phyloP scores from a whole-genome alignment of 2,113 vertebrate species.

The Leptobrachium leishanense region DNA sequence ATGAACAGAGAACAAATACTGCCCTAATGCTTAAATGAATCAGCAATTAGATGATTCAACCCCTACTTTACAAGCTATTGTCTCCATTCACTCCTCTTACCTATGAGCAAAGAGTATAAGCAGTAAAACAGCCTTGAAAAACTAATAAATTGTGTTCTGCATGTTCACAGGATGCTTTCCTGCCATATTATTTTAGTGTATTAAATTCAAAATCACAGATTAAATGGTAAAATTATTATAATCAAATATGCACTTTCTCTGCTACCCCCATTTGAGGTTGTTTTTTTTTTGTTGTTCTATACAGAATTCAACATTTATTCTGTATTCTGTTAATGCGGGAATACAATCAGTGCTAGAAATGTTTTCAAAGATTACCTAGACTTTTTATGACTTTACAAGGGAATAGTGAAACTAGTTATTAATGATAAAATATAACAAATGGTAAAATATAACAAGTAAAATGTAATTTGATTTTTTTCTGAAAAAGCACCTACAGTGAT shows the following conservation, averaged over 20 bases:
- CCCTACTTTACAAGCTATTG: constrained; percentile 41
- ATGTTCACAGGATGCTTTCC: constrained; percentile 43
- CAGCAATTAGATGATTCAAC: constrained; percentile 49
- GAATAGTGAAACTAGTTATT: background rate
- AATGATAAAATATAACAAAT: background rate
- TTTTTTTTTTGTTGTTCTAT: background rate
- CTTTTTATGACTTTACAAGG: too few relatives aligned
- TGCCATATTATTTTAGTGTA: constrained; percentile 33
- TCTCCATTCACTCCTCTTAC: constrained; percentile 34
- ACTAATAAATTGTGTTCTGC: constrained; percentile 42
- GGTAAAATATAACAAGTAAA: too few relatives aligned
- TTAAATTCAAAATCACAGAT: constrained; percentile 44
- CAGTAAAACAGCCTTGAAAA: constrained; percentile 30
- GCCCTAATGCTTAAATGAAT: constrained; percentile 48
- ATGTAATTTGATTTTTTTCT: too few relatives aligned
- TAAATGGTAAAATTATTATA: constrained; percentile 19
- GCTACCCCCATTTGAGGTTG: background rate
- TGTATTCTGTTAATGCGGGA: background rate
- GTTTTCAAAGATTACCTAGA: too few relatives aligned
- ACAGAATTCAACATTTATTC: background rate
- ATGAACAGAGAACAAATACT: constrained; percentile 47
- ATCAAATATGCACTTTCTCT: constrained; percentile 35
- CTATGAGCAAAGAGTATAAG: constrained; percentile 46
- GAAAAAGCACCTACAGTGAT: too few relatives aligned
- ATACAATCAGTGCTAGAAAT: background rate